Evolutionary conservation across 2,797 vertebrate genomes (phyloP), one percentile per base, ranked within the genome.

Genomic region (Characodon lateralis): DNA sequence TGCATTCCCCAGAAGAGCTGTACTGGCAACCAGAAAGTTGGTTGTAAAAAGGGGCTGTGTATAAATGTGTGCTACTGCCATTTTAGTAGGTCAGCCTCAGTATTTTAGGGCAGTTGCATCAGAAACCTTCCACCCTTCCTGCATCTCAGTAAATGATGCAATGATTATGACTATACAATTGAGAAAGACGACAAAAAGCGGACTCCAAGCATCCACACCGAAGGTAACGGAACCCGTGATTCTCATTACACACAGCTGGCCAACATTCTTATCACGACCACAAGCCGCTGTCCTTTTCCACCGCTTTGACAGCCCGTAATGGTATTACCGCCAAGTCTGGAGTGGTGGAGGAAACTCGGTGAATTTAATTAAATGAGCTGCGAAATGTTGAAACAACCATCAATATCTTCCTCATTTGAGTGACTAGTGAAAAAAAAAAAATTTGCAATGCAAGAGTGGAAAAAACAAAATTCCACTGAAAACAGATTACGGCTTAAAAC

Each of bases 221-320:
- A 24, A 53, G 63, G 24, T 72, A 51, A 22, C 13, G 26, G 24
- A 79, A 68, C 88, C 58, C 79, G 83, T 89, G 90, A 84, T 81
- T 76, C 14, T 81, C 53, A 72, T 86, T 78, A 46, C 66, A 75
- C 73, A 56, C 80, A 84, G 80, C 85, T 78, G 84, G 31, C 75
- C 59, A 58, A 6, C 76, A 78, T 85, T 81, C 69, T 58, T 35
- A 85, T 14, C 73, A 65, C 68, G 61, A 69, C 66, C 66, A 46
- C 76, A 73, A 46, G 59, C 51, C 74, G 43, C 61, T 73, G 18
- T 41, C 63, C 20, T 80, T 81, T 79, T 58, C 74, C 80, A 56
- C 78, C 75, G 76, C 74, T 65, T 39, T 12, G 63, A 35, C 73
- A 68, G 74, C 65, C 24, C 72, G 55, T 76, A 66, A 80, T 50